Evolutionary conservation across 2,888 invertebrate species (phyloP).

Genomic region (Andricus quercusramuli): DNA sequence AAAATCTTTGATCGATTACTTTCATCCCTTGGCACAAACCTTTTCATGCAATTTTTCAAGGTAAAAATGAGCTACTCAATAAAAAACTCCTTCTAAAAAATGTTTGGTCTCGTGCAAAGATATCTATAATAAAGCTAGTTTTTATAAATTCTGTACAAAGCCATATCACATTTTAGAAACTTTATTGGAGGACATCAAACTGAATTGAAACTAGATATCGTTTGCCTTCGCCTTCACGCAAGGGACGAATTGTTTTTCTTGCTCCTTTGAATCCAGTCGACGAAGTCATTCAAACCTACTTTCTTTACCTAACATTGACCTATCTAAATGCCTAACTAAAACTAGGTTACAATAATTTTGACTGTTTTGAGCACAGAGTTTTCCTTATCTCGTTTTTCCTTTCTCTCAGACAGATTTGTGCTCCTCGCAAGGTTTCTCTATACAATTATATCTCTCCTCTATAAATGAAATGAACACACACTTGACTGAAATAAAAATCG

Average conservation of each 20-base stretch:
- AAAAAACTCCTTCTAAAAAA: background rate
- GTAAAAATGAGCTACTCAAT: background rate
- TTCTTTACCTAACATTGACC: conserved; percentile 44
- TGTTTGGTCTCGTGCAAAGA: background rate
- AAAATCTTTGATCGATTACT: background rate
- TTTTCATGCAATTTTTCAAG: background rate
- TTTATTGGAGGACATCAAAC: background rate
- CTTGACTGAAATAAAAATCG: background rate
- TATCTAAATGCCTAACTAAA: conserved; percentile 50
- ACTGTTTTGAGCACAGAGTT: conserved; percentile 37
- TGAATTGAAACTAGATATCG: background rate
- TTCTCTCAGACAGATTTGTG: conserved; percentile 12
- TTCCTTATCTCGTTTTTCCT: conserved; percentile 3
- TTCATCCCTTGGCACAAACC: background rate
- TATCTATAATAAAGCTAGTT: background rate
- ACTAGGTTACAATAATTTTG: conserved; percentile 38
- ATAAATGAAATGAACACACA: background rate
- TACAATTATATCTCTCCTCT: background rate
- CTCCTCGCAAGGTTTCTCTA: background rate
- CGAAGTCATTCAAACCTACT: conserved; percentile 43
- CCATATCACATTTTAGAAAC: conserved; percentile 3
- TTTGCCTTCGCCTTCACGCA: conserved; percentile 41
- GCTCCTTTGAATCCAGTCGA: background rate
- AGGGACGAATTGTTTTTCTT: conserved; percentile 31
- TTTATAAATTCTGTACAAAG: conserved; percentile 14